phyloP scores from a whole-genome alignment of 30 jellyfish, hydroid and myxozoan species.

The Hydractinia echinata region DNA sequence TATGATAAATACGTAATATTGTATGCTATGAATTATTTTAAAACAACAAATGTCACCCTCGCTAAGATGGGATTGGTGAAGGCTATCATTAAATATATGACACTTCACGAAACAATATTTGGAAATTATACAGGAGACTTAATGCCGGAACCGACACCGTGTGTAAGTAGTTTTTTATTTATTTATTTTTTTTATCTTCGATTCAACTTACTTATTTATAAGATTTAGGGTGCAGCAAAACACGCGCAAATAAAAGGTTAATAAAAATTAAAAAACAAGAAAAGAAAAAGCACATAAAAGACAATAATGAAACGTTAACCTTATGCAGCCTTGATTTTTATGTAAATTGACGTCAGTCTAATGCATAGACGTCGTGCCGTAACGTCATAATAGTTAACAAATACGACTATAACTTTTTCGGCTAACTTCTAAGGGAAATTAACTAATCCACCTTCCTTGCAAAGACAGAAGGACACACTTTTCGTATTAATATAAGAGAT shows the following conservation, averaged over 20 bases:
- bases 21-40: slow-evolving; percentile 31
- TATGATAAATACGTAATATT: slow-evolving; percentile 36
- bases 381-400: no score
- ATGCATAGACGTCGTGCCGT: no score
- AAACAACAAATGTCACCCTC: slow-evolving; percentile 24
- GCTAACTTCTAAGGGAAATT: no score
- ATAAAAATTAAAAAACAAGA: not conserved
- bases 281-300: not conserved
- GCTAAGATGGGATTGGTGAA: slow-evolving; percentile 25
- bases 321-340: no score
- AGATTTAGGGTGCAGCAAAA: not conserved
- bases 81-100: slow-evolving; percentile 39
- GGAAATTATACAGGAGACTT: slow-evolving; percentile 80
- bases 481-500: no score
- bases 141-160: slow-evolving; percentile 72
- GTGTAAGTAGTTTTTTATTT: slow-evolving; percentile 20
- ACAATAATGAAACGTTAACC: no score
- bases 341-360: no score
- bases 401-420: no score
- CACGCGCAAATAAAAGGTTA: not conserved
- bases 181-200: no score
- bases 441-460: no score
- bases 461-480: no score
- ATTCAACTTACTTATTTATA: not conserved
- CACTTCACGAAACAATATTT: slow-evolving; percentile 45